phyloP scores from a whole-genome alignment of 2,797 vertebrate species.

The Nyctibius grandis region DNA sequence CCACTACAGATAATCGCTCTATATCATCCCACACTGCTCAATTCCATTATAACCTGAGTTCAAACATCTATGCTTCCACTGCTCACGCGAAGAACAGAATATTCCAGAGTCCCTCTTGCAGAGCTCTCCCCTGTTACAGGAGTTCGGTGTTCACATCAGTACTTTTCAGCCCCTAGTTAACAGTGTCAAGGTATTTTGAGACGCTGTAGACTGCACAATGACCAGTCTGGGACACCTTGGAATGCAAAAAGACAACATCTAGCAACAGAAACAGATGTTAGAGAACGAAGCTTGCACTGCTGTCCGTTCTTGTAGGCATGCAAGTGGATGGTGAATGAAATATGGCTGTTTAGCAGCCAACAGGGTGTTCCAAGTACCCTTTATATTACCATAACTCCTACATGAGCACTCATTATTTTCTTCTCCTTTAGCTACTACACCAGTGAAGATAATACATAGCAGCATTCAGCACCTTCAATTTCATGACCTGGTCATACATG shows the following conservation, averaged over 20 bases:
- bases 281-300: neutral
- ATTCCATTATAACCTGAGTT: rapidly evolving
- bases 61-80: neutral
- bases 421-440: neutral
- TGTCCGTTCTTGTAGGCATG: neutral
- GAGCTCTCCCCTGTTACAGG: neutral
- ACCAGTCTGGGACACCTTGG: too few species aligned
- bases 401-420: neutral
- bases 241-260: neutral
- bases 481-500: neutral
- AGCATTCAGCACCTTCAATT: neutral
- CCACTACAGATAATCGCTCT: neutral
- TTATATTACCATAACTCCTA: neutral
- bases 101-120: neutral
- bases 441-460: neutral
- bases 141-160: neutral
- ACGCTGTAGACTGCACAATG: neutral
- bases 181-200: neutral
- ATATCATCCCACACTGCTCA: neutral
- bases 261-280: neutral
- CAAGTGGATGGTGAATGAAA: neutral
- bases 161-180: neutral
- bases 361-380: neutral
- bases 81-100: neutral
- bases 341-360: neutral